Percentiles rank a stretch among this genome's conserved stretches.
Evolutionary conservation across 2,888 invertebrate species (phyloP).

Genomic region (Pecten maximus): DNA sequence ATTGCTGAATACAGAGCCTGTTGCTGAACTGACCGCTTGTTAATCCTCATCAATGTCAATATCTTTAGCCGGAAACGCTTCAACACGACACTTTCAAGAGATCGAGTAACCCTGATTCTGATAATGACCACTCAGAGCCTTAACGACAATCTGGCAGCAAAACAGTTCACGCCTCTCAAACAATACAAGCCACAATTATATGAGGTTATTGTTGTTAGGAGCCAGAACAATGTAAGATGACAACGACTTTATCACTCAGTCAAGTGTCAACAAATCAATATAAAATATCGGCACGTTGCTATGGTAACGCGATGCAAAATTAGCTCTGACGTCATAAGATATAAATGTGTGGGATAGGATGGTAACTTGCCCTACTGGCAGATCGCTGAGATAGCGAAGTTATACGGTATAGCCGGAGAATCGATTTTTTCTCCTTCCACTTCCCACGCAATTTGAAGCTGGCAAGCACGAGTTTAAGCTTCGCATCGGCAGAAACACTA

Average conservation of each 20-base stretch:
- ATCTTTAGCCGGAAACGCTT: background rate
- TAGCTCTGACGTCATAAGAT: conserved; percentile 30
- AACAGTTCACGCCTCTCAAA: conserved; percentile 23
- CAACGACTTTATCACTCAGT: conserved; percentile 24
- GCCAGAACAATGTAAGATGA: background rate
- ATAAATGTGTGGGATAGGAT: conserved; percentile 5
- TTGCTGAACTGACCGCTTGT: background rate
- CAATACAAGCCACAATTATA: background rate
- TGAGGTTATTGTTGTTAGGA: background rate
- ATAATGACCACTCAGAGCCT: conserved; percentile 4
- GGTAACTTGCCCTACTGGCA: background rate
- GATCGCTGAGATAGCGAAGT: conserved; percentile 15
- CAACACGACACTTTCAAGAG: conserved; percentile 20
- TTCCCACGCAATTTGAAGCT: conserved; percentile 24
- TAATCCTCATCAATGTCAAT: background rate
- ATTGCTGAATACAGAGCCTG: background rate
- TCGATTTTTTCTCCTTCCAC: background rate
- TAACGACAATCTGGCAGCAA: background rate
- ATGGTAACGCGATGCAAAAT: conserved; percentile 18
- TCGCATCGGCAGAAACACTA: background rate
- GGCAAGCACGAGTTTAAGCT: background rate
- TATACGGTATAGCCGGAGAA: background rate
- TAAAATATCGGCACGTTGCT: conserved; percentile 28
- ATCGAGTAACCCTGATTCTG: conserved; percentile 33
- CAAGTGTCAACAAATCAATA: conserved; percentile 31